phyloP scores from a whole-genome alignment of 2,888 invertebrate species.

The Tinea semifulvella region DNA sequence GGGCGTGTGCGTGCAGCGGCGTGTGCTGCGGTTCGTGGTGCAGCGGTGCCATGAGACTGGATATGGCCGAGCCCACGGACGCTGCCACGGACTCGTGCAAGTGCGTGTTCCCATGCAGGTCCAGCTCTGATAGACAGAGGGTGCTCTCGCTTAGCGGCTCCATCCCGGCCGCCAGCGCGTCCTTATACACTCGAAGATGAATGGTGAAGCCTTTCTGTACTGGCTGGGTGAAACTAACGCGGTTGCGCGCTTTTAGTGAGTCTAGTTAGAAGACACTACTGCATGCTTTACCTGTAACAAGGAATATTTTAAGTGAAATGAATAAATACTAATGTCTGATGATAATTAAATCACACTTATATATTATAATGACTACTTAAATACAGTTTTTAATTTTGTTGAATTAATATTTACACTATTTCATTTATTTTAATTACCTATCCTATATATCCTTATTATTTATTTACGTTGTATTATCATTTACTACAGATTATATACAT shows the following conservation, averaged over 20 bases:
- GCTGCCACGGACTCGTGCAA: conserved; percentile 61
- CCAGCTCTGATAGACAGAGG: conserved; percentile 78
- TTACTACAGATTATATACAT: too few species aligned
- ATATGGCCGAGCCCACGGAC: conserved; percentile 63
- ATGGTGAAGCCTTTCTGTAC: conserved; percentile 45
- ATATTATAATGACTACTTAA: too few species aligned
- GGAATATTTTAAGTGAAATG: background rate
- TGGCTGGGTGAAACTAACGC: background rate
- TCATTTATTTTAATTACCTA: too few species aligned
- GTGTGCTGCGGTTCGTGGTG: conserved; percentile 67
- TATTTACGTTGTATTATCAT: too few species aligned
- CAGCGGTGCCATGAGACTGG: conserved; percentile 62
- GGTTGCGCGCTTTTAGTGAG: background rate
- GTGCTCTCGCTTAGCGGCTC: conserved; percentile 75
- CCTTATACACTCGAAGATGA: conserved; percentile 66
- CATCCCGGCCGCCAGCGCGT: conserved; percentile 72
- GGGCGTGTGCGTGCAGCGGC: conserved; percentile 67
- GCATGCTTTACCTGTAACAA: conserved; percentile 5
- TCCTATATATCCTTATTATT: too few species aligned
- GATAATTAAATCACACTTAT: too few species aligned
- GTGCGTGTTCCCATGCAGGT: conserved; percentile 56
- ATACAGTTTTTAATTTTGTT: too few species aligned
- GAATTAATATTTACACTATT: too few species aligned
- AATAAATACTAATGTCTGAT: too few species aligned
- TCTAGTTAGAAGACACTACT: background rate